Base-by-base conservation (phyloP, 2,797 vertebrate species). In the Propithecus deckenii region DNA sequence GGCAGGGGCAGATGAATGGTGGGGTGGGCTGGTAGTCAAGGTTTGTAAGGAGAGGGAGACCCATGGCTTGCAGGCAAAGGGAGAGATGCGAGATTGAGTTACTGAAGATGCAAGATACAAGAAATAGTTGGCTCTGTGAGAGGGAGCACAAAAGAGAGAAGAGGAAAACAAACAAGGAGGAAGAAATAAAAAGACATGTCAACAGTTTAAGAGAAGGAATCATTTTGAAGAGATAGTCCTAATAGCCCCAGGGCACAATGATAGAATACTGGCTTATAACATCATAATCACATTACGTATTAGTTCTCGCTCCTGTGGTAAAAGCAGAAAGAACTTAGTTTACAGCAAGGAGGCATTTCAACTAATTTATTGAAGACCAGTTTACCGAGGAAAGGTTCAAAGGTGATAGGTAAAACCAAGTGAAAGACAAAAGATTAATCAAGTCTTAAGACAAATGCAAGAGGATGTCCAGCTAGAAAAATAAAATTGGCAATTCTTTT, bases 151-250 rank as follows among this genome's bases (percentile, higher is more conserved):
- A 95, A 83, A 57, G 48, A 93, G 84, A 74, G 23, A 38, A 79
- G 22, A 94, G 32, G 7, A 52, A 93, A 95, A 94, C 52, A 38
- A 92, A 55, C 32, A 90, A 95, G 13, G 38, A 97, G 59, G 22
- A 91, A 15, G 38, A 35, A 81, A 46, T 46, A 43, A 80, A 57
- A 89, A 38, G 83, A 69, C 38, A 25, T 28, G 35, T 57, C 95
- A 81, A 15, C 5, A 96, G n/a, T 59, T 94, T 86, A 85, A 88
- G 57, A 67, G 83, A 63, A 65, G 9, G n/a, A 61, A 71, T 55
- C 5, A 5, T 67, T 69, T 55, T 89, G 57, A 96, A 96, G 94
- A 86, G 55, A 46, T 10, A 0, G 52, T 78, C 7, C 15, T 12
- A 89, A 86, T 41, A 7, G 71, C 0, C 11, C 12, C 28, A 41